Base-by-base conservation (phyloP, 2,797 vertebrate genomes). In the Scolopax rusticola region DNA sequence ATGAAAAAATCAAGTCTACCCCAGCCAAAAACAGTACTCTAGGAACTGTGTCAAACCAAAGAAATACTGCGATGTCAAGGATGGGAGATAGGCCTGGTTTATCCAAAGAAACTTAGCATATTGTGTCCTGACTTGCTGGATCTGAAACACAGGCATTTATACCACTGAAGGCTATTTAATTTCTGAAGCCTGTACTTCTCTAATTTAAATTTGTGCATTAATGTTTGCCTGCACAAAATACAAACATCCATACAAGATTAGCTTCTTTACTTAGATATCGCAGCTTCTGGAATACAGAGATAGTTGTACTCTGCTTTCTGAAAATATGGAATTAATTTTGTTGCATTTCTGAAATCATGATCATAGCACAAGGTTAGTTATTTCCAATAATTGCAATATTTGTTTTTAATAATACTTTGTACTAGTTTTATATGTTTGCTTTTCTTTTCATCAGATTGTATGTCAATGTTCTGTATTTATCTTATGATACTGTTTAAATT, bases 171-270 rank as follows among this genome's bases (percentile, higher is more conserved):
- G 38, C 25, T 47, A 18, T 61, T 89, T 45, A 32, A 56, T 45
- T 73, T 83, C 28, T 63, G 43, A 87, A 90, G 65, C 18, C 40
- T 60, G 27, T 50, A 16, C 43, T 87, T 77, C 56, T 60, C 36
- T 63, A 63, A 32, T 83, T 84, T 77, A 70, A 70, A 63, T 89
- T 57, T 51, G 9, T 70, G 63, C 12, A 45, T 84, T 69, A 65
- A 40, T 61, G 30, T 84, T 94, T 83, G 59, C 12, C 30, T 82
- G 51, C 27, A 90, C 67, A 65, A 92, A 68, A 57, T 91, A 13
- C 0, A 0, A 75, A 30, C 21, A 43, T 53, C 53, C 27, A 8
- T 75, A 43, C n/a, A 11, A 18, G 50, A 33, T 43, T 82, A 33
- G 30, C 47, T 51, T 69, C 48, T 74, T 93, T 80, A 70, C n/a